A percentile compares a stretch with the other conserved stretches of the same genome.
phyloP scores from a whole-genome alignment of 2,888 invertebrate genomes.

The Leptopterna dolabrata region DNA sequence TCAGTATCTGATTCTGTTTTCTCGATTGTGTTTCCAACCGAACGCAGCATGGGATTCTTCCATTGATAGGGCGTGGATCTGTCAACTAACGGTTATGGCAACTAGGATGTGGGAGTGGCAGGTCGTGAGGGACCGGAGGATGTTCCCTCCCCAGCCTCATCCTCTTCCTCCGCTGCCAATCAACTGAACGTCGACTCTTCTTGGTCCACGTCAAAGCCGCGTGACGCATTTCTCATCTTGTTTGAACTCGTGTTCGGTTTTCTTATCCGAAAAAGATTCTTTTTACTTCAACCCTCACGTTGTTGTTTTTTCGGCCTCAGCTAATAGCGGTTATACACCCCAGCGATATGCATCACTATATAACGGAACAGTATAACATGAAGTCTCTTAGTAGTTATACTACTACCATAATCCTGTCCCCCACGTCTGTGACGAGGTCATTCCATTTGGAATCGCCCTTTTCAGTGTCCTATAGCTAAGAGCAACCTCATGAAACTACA shows the following conservation, averaged over 20 bases:
- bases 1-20: neutral
- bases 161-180: slow-evolving; percentile 19
- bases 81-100: neutral
- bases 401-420: too few relatives aligned
- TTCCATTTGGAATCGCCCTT: too few relatives aligned
- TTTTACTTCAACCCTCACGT: neutral
- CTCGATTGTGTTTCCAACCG: neutral
- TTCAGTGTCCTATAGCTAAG: too few relatives aligned
- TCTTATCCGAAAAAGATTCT: neutral
- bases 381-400: too few relatives aligned
- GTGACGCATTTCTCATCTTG: slow-evolving; percentile 25
- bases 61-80: slow-evolving; percentile 43
- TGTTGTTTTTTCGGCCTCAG: too few relatives aligned
- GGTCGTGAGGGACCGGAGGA: slow-evolving; percentile 30
- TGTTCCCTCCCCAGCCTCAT: slow-evolving; percentile 19
- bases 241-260: neutral
- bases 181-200: slow-evolving; percentile 24
- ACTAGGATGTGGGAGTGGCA: slow-evolving; percentile 39
- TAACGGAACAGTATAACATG: too few relatives aligned
- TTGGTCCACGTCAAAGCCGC: neutral
- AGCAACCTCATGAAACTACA: too few relatives aligned
- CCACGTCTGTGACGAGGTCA: too few relatives aligned
- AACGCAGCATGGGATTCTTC: neutral
- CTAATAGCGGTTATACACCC: too few relatives aligned
- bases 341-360: too few relatives aligned